Evolutionary conservation across 1,140 invertebrate species (phyloP).

Genomic region (Antheraea pernyi): DNA sequence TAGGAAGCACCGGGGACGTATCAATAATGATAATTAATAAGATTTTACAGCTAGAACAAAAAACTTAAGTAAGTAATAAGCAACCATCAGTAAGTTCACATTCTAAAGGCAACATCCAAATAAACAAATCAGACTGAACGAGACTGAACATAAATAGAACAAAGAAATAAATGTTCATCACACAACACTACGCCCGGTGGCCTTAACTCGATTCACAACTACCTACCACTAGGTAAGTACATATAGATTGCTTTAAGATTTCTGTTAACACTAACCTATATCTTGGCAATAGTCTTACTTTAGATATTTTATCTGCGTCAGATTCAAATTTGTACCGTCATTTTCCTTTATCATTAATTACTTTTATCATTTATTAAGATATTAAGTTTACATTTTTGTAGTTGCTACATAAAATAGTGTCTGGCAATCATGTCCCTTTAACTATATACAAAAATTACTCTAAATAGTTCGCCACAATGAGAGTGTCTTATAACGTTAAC

Average conservation of each 20-base stretch:
- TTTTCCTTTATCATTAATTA: constrained; percentile 4
- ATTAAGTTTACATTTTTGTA: constrained; percentile 15
- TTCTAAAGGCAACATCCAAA: neutral
- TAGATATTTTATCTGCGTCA: constrained; percentile 10
- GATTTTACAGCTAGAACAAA: constrained; percentile 56
- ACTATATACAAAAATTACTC: constrained; percentile 65
- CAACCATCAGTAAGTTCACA: neutral
- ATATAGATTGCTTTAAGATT: constrained; percentile 8
- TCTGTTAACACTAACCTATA: constrained; percentile 21
- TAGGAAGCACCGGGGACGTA: constrained; percentile 70
- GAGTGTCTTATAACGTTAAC: constrained; percentile 56
- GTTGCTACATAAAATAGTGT: constrained; percentile 45
- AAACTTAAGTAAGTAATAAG: constrained; percentile 11
- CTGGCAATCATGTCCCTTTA: constrained; percentile 61
- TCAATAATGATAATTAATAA: constrained; percentile 15
- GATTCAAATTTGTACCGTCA: constrained; percentile 32
- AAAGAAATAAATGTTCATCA: constrained; percentile 4
- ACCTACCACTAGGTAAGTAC: constrained; percentile 5
- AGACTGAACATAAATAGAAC: constrained; percentile 10
- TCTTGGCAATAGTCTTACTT: constrained; percentile 21
- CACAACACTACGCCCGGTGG: constrained; percentile 7
- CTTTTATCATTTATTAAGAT: neutral
- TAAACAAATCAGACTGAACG: neutral
- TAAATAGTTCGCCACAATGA: constrained; percentile 50
- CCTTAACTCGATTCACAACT: constrained; percentile 8